Conservation (phyloP, 2,888 invertebrate genomes). For the Tenthredo distinguenda region DNA sequence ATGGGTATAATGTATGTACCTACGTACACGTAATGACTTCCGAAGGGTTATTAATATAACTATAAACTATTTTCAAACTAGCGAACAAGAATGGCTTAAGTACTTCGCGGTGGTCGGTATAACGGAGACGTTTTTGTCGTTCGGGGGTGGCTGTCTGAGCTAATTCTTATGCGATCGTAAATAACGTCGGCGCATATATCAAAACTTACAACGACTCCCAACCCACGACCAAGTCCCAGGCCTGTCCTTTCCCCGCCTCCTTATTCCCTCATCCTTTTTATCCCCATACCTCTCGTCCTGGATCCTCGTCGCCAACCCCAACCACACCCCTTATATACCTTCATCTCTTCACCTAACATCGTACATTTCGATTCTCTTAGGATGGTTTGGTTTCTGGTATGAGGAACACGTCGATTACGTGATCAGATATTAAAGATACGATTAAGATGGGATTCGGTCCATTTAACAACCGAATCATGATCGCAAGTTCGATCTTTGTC, state of each 20-base stretch:
- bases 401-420: conserved; percentile 31
- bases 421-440: conserved; percentile 26
- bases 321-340: conserved; percentile 39
- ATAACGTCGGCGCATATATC: conserved; percentile 75
- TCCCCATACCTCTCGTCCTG: conserved; percentile 31
- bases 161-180: conserved; percentile 77
- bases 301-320: conserved; percentile 14
- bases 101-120: conserved; percentile 33
- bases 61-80: conserved; percentile 37
- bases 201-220: conserved; percentile 71
- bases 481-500: background rate
- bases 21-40: conserved; percentile 67
- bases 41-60: conserved; percentile 67
- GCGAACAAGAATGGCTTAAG: conserved; percentile 47
- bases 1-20: background rate
- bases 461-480: background rate
- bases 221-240: conserved; percentile 58
- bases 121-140: conserved; percentile 60
- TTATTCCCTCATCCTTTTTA: conserved; percentile 36
- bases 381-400: conserved; percentile 20
- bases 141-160: conserved; percentile 65
- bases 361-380: conserved; percentile 52
- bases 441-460: background rate
- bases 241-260: conserved; percentile 50
- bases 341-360: conserved; percentile 54